phyloP scores from a whole-genome alignment of 2,113 vertebrate species.

The Caloenas nicobarica region DNA sequence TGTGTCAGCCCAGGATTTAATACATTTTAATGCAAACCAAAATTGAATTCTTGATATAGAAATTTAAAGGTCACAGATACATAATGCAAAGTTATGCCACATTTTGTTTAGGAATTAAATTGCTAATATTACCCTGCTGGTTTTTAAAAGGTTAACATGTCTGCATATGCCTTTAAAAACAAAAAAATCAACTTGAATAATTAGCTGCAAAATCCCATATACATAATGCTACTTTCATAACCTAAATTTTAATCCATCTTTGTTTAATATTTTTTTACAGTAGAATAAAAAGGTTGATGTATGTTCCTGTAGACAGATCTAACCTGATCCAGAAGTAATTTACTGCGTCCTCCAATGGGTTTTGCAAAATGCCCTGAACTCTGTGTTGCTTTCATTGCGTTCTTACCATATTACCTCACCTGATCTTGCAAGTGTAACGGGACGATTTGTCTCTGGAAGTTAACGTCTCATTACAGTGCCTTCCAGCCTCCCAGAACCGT shows the following conservation, averaged over 20 bases:
- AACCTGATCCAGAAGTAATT: background rate
- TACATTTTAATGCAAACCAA: background rate
- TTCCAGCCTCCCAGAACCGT: background rate
- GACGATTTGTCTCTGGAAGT: background rate
- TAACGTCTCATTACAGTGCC: background rate
- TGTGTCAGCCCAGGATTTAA: background rate
- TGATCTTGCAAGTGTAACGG: background rate
- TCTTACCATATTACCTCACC: background rate
- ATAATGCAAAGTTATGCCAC: background rate
- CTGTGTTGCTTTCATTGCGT: background rate
- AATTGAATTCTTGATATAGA: background rate
- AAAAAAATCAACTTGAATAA: background rate
- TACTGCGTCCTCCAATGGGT: background rate
- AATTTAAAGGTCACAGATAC: slow-evolving; percentile 18
- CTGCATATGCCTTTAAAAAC: background rate
- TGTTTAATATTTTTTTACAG: background rate
- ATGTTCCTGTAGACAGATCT: background rate
- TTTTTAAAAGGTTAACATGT: slow-evolving; percentile 1
- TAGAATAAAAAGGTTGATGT: background rate
- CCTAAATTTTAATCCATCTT: background rate
- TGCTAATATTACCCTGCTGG: background rate
- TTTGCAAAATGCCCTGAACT: background rate
- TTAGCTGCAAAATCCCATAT: background rate
- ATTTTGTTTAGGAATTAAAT: slow-evolving; percentile 17
- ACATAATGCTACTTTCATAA: background rate